Evolutionary conservation across 2,888 invertebrate species (phyloP), one percentile per base, ranked within the genome.

Genomic region (Unio delphinus): DNA sequence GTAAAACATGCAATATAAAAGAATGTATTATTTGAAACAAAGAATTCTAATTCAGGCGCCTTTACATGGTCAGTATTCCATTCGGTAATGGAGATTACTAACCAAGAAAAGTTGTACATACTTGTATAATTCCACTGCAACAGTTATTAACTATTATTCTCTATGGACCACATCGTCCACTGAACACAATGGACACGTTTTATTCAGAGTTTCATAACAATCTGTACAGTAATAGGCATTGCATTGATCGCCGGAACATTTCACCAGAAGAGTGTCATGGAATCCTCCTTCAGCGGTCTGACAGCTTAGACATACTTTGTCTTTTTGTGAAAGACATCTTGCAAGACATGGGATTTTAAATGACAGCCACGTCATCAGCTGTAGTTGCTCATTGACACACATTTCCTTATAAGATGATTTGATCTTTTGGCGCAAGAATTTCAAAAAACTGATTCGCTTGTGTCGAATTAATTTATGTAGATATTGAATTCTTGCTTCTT

Each of bases 381-480:
- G 66, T 18, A 78, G 70, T 18, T 68, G 69, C n/a, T 78, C 70
- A 15, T 74, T 74, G 1, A 79, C 68, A 11, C 67, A 66, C 20
- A 68, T 61, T 59, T 78, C 76, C 56, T 78, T 80, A 34, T 71
- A 70, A 15, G 73, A 45, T 8, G 76, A 72, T 11, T 70, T 68
- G 11, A 80, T 68, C 45, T 74, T 74, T n/a, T 80, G 73, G 18
- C 73, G 75, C 11, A 80, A 26, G 62, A 75, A 76, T 55, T 70
- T 73, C 6, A 75, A 62, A 23, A 80, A 66, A 3, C 78, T 75
- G 54, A 75, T 69, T 23, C 80, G 71, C 54, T 71, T 75, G 65
- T 76, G 75, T 23, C 76, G 72, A 28, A 80, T 79, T 56, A 75
- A 75, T 68, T 79, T 78, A 55, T 80, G 79, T 1, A 80, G 74